A percentile compares a stretch with the other conserved stretches of the same genome.
Evolutionary conservation across 2,113 vertebrate species (phyloP).

Genomic region (Ammodytes marinus): DNA sequence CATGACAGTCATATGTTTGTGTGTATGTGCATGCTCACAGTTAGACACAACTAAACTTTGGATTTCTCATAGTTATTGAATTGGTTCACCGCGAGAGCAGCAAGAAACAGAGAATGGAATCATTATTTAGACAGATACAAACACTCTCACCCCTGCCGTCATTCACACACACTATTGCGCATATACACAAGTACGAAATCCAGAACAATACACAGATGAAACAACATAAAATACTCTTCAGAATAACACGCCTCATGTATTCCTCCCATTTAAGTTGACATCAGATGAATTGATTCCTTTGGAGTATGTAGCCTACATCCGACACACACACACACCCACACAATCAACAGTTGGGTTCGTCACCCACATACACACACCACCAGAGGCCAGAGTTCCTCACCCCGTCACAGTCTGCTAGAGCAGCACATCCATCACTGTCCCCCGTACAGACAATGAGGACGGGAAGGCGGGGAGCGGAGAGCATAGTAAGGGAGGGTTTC

Average conservation of each 20-base stretch:
- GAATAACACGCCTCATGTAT: slow-evolving; percentile 16
- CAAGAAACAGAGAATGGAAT: slow-evolving; percentile 66
- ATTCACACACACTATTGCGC: not conserved
- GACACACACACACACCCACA: not conserved
- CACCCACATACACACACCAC: slow-evolving; percentile 33
- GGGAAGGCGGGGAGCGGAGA: slow-evolving; percentile 17
- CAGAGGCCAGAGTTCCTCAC: slow-evolving; percentile 69
- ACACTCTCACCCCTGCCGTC: slow-evolving; percentile 11
- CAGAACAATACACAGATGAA: slow-evolving; percentile 12
- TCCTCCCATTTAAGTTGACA: slow-evolving; percentile 51
- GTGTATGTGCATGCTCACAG: slow-evolving; percentile 35
- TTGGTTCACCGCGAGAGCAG: slow-evolving; percentile 63
- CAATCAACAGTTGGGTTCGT: slow-evolving; percentile 44
- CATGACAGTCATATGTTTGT: slow-evolving; percentile 42
- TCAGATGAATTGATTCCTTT: slow-evolving; percentile 39
- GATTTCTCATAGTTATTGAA: slow-evolving; percentile 69
- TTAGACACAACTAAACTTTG: slow-evolving; percentile 50
- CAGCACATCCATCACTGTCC: slow-evolving; percentile 70
- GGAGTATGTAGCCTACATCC: slow-evolving; percentile 3
- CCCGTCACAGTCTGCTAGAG: slow-evolving; percentile 62
- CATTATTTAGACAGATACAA: slow-evolving; percentile 77
- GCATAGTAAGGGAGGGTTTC: slow-evolving; percentile 16
- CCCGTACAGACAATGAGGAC: slow-evolving; percentile 57
- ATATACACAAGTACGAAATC: not conserved
- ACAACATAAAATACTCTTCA: slow-evolving; percentile 33